These are phyloP conservation scores for Hypolimnas misippus DNA, from an alignment of 2,888 invertebrate genomes.

Conservation along the genomic window DNA sequence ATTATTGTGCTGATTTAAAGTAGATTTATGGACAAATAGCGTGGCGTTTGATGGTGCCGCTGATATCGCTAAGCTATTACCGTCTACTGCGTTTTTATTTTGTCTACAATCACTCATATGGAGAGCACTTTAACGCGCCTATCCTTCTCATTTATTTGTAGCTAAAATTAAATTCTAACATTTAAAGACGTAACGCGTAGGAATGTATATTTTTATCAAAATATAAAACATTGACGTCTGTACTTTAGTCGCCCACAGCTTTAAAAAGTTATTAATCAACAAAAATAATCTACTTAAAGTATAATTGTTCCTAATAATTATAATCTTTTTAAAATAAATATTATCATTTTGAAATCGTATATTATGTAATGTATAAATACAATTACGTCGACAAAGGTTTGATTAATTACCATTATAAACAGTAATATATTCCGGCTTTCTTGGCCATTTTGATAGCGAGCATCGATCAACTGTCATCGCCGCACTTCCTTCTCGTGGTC, in stretches of 20 bases:
- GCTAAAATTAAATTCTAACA: background rate
- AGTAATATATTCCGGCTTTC: conserved; percentile 36
- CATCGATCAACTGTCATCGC: conserved; percentile 61
- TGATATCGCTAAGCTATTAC: conserved; percentile 21
- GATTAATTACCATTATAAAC: conserved; percentile 39
- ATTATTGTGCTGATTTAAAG: conserved; percentile 59
- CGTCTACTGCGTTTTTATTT: conserved; percentile 8
- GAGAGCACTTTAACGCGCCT: background rate
- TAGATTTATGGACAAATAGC: conserved; percentile 57
- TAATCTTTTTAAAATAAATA: no score
- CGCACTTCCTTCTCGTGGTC: conserved; percentile 57
- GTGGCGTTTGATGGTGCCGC: conserved; percentile 48
- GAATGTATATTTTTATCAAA: background rate
- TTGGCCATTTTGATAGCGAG: conserved; percentile 45
- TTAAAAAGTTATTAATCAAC: background rate
- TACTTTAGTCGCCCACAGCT: background rate
- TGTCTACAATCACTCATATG: conserved; percentile 6
- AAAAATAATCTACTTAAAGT: background rate
- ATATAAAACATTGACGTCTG: background rate
- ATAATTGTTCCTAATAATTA: no score
- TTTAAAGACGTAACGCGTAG: background rate
- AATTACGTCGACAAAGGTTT: conserved; percentile 8
- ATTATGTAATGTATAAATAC: background rate
- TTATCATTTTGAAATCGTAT: background rate
- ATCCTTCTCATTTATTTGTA: background rate